Evolutionary conservation across 2,797 vertebrate genomes (phyloP).

Genomic region (Cercopithecus neglectus): DNA sequence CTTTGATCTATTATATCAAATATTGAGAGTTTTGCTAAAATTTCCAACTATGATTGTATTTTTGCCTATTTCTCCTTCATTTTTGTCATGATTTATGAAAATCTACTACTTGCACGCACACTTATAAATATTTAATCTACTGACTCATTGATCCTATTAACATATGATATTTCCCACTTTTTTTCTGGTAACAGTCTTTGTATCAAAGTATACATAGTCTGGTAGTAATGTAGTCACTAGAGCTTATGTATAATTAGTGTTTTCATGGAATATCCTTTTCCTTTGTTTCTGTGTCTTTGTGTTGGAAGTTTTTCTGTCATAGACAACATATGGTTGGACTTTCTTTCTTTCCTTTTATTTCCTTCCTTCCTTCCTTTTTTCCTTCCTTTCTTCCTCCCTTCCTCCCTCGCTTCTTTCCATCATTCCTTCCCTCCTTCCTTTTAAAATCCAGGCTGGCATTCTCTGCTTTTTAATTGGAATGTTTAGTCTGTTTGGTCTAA

Average conservation of each 20-base stretch:
- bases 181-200: background rate
- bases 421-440: background rate
- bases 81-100: background rate
- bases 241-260: background rate
- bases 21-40: background rate
- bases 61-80: background rate
- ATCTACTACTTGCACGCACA: background rate
- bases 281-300: background rate
- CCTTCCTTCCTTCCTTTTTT: background rate
- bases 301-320: background rate
- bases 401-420: background rate
- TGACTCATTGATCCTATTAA: background rate
- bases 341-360: background rate
- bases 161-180: background rate
- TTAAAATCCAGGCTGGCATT: background rate
- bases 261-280: background rate
- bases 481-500: background rate
- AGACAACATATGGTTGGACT: background rate
- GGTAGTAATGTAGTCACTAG: background rate
- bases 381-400: too few species aligned
- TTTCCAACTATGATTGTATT: background rate
- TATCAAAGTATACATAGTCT: background rate
- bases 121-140: background rate
- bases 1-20: background rate
- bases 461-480: background rate